These are phyloP conservation scores for Agrenia bidenticulata DNA, from an alignment of 2,888 invertebrate genomes.

Conservation along the genomic window DNA sequence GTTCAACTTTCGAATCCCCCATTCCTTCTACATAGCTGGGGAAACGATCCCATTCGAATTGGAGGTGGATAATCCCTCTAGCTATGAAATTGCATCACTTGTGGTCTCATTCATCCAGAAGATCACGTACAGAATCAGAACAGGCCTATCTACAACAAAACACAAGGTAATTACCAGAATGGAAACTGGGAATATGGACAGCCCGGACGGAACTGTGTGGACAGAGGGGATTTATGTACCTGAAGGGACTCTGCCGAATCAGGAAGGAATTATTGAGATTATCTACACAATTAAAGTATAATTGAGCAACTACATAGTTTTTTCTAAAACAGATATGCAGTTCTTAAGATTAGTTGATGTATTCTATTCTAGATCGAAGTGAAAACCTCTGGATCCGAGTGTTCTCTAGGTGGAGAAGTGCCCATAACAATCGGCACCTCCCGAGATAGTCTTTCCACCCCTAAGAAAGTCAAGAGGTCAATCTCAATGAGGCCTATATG, in stretches of 20 bases:
- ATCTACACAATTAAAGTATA: constrained; percentile 13
- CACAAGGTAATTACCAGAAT: neutral
- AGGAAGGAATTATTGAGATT: constrained; percentile 17
- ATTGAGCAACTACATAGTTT: too few species aligned
- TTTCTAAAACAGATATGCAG: too few species aligned
- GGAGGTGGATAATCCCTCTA: constrained; percentile 18
- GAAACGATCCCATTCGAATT: constrained; percentile 23
- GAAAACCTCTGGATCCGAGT: neutral
- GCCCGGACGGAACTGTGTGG: constrained; percentile 21
- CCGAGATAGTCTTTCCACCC: neutral
- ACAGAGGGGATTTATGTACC: constrained; percentile 4
- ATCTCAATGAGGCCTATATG: too few species aligned
- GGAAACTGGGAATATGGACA: constrained; percentile 9
- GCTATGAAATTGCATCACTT: constrained; percentile 16
- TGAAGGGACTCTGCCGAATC: neutral
- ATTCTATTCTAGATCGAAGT: constrained; percentile 10
- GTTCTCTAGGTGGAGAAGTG: constrained; percentile 16
- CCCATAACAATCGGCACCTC: constrained; percentile 13
- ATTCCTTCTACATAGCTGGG: constrained; percentile 17
- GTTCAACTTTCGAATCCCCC: constrained; percentile 14
- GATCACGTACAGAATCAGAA: constrained; percentile 10
- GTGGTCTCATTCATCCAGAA: constrained; percentile 14
- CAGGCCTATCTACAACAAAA: neutral
- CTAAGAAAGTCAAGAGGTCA: too few species aligned
- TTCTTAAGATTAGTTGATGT: too few species aligned